phyloP scores from a whole-genome alignment of 1,140 invertebrate genomes.

The Macrostomum lignano region DNA sequence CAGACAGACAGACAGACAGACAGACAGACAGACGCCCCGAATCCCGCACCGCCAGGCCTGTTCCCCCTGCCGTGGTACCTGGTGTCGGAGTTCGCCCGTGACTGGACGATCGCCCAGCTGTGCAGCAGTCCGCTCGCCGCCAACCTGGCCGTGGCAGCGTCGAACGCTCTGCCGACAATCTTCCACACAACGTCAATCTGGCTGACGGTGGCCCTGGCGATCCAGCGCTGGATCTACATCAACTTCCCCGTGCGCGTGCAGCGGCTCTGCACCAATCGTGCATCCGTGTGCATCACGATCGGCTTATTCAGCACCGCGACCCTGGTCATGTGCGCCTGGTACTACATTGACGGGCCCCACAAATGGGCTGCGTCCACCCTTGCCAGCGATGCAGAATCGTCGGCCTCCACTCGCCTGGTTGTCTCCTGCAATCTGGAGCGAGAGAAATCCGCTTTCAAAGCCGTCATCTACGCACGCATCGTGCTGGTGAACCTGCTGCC shows the following conservation, averaged over 20 bases:
- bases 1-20: too few species aligned
- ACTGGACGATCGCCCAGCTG: too few species aligned
- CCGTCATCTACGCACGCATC: conserved; percentile 38
- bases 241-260: conserved; percentile 52
- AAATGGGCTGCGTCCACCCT: conserved; percentile 29
- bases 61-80: too few species aligned
- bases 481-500: conserved; percentile 55
- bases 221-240: conserved; percentile 57
- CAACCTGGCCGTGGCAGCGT: too few species aligned
- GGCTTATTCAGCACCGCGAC: conserved; percentile 35
- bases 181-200: conserved; percentile 61
- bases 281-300: conserved; percentile 40
- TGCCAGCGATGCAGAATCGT: conserved; percentile 12
- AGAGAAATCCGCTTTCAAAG: not conserved
- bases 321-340: conserved; percentile 50
- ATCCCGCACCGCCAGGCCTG: too few species aligned
- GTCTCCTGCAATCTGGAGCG: conserved; percentile 33
- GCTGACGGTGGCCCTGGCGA: conserved; percentile 47
- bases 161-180: conserved; percentile 40
- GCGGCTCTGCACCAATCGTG: conserved; percentile 48
- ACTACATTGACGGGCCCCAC: conserved; percentile 40
- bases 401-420: conserved; percentile 27
- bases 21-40: too few species aligned
- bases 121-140: too few species aligned
- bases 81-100: too few species aligned